Percentiles rank a stretch among this genome's conserved stretches.
Conservation (phyloP, 2,888 invertebrate genomes). For the Idaea straminata region DNA sequence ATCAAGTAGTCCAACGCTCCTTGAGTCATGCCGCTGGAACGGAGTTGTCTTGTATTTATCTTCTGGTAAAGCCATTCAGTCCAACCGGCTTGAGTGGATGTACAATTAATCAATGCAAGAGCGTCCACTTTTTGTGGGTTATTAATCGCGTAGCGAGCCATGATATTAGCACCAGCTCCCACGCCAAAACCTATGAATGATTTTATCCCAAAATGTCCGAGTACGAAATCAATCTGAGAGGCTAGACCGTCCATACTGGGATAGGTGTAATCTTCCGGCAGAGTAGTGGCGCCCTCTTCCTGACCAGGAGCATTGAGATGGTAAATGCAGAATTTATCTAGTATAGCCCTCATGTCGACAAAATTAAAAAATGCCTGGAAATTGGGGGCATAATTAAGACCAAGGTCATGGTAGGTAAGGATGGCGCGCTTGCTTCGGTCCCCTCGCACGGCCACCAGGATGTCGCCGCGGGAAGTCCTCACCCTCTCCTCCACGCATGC, state of each 20-base stretch:
- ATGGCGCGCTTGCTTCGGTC: conserved; percentile 95
- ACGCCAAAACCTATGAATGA: conserved; percentile 98
- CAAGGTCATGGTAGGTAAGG: conserved; percentile 98
- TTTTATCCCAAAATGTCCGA: conserved; percentile 93
- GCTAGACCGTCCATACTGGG: conserved; percentile 98
- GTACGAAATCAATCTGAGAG: conserved; percentile 92
- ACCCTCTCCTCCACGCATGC: conserved; percentile 86
- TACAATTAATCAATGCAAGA: conserved; percentile 95
- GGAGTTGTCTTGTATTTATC: conserved; percentile 92
- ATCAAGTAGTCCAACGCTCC: conserved; percentile 97
- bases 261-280: conserved; percentile 93
- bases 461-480: conserved; percentile 93
- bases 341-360: conserved; percentile 92
- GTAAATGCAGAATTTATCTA: conserved; percentile 98
- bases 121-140: conserved; percentile 95
- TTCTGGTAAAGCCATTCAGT: conserved; percentile 99
- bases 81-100: conserved; percentile 97
- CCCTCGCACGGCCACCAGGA: conserved; percentile 97
- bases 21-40: conserved; percentile 95
- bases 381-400: conserved; percentile 96
- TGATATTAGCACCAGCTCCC: conserved; percentile 97
- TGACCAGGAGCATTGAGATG: conserved; percentile 99
- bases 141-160: conserved; percentile 93
- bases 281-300: conserved; percentile 95
- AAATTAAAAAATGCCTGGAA: conserved; percentile 97